Conservation (phyloP, 2,888 invertebrate genomes). For the Ganaspis brasiliensis region DNA sequence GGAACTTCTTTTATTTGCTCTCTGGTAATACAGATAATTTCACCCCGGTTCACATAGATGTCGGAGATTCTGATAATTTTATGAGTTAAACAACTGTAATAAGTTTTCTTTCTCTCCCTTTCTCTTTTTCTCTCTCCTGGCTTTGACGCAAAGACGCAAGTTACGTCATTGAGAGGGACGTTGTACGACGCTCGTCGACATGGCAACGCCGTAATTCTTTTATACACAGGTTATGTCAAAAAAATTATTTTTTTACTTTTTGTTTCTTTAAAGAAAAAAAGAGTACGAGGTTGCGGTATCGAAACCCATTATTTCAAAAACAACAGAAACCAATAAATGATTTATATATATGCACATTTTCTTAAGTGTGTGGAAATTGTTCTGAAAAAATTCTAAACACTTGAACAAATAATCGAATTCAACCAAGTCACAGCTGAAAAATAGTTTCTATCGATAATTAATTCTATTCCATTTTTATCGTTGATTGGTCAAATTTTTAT, state of each 20-base stretch:
- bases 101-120: constrained; percentile 32
- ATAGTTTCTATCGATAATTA: background rate
- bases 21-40: constrained; percentile 21
- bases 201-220: constrained; percentile 73
- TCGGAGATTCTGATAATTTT: constrained; percentile 27
- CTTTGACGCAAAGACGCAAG: constrained; percentile 75
- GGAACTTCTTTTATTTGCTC: constrained; percentile 15
- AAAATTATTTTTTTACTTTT: too few relatives aligned
- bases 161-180: constrained; percentile 75
- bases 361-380: background rate
- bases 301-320: background rate
- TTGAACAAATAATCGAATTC: background rate
- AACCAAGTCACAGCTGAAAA: background rate
- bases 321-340: background rate
- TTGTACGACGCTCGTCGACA: constrained; percentile 70
- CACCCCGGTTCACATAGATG: background rate
- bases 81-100: constrained; percentile 37
- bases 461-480: background rate
- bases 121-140: constrained; percentile 30
- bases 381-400: constrained; percentile 2
- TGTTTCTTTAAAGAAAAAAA: background rate
- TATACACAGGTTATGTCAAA: constrained; percentile 23
- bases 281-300: background rate
- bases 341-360: background rate
- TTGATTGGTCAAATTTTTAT: background rate